Evolutionary conservation across 2,888 invertebrate species (phyloP).

Genomic region (Lypha dubia): DNA sequence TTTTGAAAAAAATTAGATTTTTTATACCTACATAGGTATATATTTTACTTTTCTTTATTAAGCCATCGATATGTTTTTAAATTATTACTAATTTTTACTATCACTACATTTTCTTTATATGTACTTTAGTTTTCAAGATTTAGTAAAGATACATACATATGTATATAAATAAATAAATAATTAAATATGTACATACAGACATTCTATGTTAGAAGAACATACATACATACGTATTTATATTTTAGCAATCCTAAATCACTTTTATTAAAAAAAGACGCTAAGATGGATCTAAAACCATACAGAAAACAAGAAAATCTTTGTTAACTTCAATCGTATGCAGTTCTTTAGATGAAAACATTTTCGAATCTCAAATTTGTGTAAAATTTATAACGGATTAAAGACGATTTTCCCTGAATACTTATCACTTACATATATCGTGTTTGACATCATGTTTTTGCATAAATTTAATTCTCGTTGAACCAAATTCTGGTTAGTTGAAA

Average conservation of each 20-base stretch:
- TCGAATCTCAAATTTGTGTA: neutral
- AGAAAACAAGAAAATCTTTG: neutral
- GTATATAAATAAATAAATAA: neutral
- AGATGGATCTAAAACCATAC: neutral
- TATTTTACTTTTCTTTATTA: neutral
- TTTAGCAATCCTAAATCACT: too few relatives aligned
- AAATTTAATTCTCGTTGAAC: constrained; percentile 54
- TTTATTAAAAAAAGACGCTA: neutral
- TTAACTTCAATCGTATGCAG: neutral
- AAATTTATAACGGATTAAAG: constrained; percentile 30
- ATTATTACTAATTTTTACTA: neutral
- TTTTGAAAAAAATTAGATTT: too few relatives aligned
- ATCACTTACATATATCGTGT: constrained; percentile 26
- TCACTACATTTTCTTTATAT: neutral
- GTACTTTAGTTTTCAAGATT: neutral
- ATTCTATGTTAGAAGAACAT: too few relatives aligned
- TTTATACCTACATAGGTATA: neutral
- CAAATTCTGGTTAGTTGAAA: constrained; percentile 58
- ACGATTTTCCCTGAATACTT: constrained; percentile 41
- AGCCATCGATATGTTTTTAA: neutral
- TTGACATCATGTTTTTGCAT: constrained; percentile 62
- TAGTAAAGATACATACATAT: neutral
- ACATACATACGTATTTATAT: neutral
- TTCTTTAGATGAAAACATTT: neutral
- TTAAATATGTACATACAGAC: too few relatives aligned